phyloP scores from a whole-genome alignment of 2,888 invertebrate genomes.

The Epinotia nisella region DNA sequence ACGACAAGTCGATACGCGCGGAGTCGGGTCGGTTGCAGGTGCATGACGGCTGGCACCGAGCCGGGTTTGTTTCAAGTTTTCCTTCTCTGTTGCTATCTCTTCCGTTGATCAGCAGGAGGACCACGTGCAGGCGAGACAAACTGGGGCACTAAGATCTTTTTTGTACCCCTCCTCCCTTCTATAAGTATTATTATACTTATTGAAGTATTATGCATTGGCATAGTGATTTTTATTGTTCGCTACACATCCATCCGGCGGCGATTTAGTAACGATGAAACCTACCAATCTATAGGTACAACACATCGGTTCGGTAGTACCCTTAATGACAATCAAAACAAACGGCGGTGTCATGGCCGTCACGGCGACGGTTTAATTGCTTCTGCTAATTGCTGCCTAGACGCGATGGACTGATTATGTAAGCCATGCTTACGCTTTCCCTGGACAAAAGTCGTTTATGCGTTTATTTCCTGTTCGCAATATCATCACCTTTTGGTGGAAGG shows the following conservation, averaged over 20 bases:
- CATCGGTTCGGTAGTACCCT: background rate
- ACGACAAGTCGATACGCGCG: no score
- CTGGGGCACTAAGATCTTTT: no score
- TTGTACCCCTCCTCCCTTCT: no score
- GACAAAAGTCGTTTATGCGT: background rate
- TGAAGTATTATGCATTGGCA: no score
- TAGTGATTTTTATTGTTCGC: no score
- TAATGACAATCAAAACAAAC: slow-evolving; percentile 12
- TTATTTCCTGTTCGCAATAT: background rate
- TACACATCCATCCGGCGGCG: background rate
- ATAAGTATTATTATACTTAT: no score
- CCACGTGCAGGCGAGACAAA: no score
- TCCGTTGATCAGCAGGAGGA: no score
- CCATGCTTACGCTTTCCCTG: background rate
- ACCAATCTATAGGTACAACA: background rate
- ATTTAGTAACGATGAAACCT: background rate
- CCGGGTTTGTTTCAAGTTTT: no score
- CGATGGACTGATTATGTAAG: background rate
- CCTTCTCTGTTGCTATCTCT: no score
- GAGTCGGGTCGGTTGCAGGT: no score
- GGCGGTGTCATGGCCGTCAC: slow-evolving; percentile 18
- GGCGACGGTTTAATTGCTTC: slow-evolving; percentile 17
- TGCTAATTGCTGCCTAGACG: slow-evolving; percentile 15
- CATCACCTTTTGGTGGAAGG: background rate
- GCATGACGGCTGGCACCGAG: no score